These are phyloP conservation scores for Agrotis exclamationis DNA, from an alignment of 2,888 invertebrate genomes.

Conservation along the genomic window DNA sequence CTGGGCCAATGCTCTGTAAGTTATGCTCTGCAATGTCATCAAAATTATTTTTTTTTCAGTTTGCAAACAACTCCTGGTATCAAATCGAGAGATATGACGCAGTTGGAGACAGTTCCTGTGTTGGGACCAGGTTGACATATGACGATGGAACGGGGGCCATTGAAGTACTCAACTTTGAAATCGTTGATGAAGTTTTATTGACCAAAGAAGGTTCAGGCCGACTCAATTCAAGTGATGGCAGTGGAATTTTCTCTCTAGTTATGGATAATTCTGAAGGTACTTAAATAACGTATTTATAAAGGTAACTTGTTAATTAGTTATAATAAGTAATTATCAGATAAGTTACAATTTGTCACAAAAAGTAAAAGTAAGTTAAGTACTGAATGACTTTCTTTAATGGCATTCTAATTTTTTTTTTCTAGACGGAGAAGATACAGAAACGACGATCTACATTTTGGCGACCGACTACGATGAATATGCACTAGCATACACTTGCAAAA, in stretches of 20 bases:
- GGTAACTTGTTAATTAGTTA: no score
- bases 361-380: no score
- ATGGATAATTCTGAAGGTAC: slow-evolving; percentile 69
- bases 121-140: slow-evolving; percentile 77
- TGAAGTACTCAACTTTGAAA: slow-evolving; percentile 81
- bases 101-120: slow-evolving; percentile 75
- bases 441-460: slow-evolving; percentile 89
- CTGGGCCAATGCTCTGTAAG: not conserved
- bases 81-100: slow-evolving; percentile 82
- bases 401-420: not conserved
- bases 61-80: slow-evolving; percentile 85
- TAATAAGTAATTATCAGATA: no score
- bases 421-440: slow-evolving; percentile 36
- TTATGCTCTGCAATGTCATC: not conserved
- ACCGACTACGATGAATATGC: slow-evolving; percentile 93
- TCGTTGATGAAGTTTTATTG: slow-evolving; percentile 75
- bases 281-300: slow-evolving; percentile 18
- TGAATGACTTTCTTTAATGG: not conserved
- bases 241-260: slow-evolving; percentile 76
- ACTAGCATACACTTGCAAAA: slow-evolving; percentile 92
- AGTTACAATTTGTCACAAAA: no score
- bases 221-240: slow-evolving; percentile 73
- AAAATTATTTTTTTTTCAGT: slow-evolving; percentile 70
- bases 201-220: slow-evolving; percentile 78
- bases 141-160: slow-evolving; percentile 70